These are phyloP conservation scores for Melanerpes aurifrons DNA, from an alignment of 2,113 vertebrate genomes.

Conservation along the genomic window DNA sequence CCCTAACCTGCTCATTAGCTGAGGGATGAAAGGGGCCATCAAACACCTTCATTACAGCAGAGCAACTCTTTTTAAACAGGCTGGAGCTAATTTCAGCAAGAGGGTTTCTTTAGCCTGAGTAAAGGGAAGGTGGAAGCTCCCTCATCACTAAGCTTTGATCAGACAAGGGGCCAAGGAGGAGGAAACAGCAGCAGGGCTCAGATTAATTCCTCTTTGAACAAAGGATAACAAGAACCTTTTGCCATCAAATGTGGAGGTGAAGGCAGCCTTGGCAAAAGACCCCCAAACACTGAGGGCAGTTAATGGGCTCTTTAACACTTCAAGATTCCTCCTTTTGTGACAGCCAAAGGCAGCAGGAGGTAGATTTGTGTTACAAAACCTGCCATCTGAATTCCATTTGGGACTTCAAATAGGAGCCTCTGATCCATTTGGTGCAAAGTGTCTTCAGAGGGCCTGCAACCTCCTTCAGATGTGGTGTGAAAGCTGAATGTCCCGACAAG, in stretches of 20 bases:
- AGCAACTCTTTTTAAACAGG: neutral
- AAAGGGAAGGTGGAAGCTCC: neutral
- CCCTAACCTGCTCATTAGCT: conserved; percentile 31
- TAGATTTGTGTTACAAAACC: neutral
- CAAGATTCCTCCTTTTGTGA: neutral
- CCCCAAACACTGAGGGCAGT: neutral
- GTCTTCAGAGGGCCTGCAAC: neutral
- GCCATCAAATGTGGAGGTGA: neutral
- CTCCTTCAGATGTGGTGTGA: neutral
- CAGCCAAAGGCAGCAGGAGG: neutral
- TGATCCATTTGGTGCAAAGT: neutral
- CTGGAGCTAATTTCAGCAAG: neutral
- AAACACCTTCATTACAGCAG: neutral
- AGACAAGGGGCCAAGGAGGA: neutral
- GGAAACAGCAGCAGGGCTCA: neutral
- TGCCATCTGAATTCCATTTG: neutral
- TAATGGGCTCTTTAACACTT: neutral
- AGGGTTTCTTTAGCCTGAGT: neutral
- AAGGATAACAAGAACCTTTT: neutral
- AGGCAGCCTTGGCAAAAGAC: neutral
- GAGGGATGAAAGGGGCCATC: conserved; percentile 1
- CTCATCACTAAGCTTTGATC: neutral
- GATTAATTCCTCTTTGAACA: neutral
- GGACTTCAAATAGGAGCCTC: neutral
- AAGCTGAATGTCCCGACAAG: neutral